Evolutionary conservation across 2,113 vertebrate species (phyloP), one percentile per base, ranked within the genome.

Genomic region (Carassius carassius): DNA sequence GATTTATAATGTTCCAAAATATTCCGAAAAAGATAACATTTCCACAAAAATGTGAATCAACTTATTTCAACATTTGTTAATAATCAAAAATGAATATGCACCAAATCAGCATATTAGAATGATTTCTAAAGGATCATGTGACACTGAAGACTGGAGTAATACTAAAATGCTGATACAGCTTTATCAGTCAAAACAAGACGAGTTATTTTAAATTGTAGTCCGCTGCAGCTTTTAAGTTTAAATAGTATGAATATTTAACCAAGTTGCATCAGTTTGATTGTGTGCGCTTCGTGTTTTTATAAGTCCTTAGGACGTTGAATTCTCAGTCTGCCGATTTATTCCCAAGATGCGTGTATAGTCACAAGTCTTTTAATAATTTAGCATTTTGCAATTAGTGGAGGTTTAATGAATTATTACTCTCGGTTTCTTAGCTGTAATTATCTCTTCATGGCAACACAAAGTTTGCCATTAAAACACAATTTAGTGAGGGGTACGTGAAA

Each of bases 301-400:
- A 86, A 87, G 69, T 67, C 78, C 44, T 44, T 17, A 72, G 84
- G 78, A 58, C 84, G 14, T 87, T 86, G 86, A 82, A 89, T 87
- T 90, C 84, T 84, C 84, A 87, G 89, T 90, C 86, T 80, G 74
- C 90, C 91, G 92, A 91, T 93, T 94, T 94, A 93, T 89, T 82
- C 41, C 67, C 84, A 78, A 85, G 89, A 81, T 87, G 86, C 86
- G 91, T 91, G 62, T 90, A 89, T 89, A 93, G 89, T 90, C 95
- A 88, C 90, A 89, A 91, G 87, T 70, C 91, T 91, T 90, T 95
- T 88, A 93, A 95, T 95, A 92, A 96, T 95, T 95, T 88, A 94
- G 89, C 82, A 7, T 90, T 91, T 82, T 88, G 74, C 93, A 90
- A 94, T 95, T 96, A 94, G 93, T 84, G 86, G 65, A 73, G 82